Conservation (phyloP, 2,888 invertebrate species). For the Trachelus troglodyta region DNA sequence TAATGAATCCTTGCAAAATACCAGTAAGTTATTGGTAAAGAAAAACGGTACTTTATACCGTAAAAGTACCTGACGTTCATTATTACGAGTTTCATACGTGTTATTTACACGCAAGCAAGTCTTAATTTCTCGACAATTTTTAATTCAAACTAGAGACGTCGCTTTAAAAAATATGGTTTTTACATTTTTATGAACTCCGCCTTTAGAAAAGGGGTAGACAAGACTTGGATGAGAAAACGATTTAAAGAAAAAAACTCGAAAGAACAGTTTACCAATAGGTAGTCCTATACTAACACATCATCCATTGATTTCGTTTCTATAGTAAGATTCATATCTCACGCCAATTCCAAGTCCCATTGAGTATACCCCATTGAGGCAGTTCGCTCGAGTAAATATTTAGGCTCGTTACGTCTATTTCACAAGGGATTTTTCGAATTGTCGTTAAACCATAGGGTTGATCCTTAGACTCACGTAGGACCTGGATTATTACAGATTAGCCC, state of each 20-base stretch:
- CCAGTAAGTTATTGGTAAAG: not conserved
- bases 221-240: not conserved
- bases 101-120: not conserved
- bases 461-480: not conserved
- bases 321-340: conserved; percentile 44
- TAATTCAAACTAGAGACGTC: not conserved
- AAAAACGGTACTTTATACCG: not conserved
- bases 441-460: not conserved
- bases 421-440: not conserved
- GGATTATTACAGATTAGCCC: not conserved
- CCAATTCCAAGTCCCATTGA: conserved; percentile 30
- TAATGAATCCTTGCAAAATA: not conserved
- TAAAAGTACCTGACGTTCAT: not conserved
- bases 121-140: not conserved
- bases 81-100: not conserved
- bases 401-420: conserved; percentile 33
- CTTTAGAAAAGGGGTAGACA: not conserved
- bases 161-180: not conserved
- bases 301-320: not conserved
- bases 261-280: not conserved
- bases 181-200: not conserved
- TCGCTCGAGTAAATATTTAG: conserved; percentile 54
- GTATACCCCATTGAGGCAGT: conserved; percentile 32
- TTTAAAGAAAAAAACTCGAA: not conserved
- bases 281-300: not conserved